Evolutionary conservation across 1,140 invertebrate species (phyloP).

Genomic region (Temnothorax nylanderi): DNA sequence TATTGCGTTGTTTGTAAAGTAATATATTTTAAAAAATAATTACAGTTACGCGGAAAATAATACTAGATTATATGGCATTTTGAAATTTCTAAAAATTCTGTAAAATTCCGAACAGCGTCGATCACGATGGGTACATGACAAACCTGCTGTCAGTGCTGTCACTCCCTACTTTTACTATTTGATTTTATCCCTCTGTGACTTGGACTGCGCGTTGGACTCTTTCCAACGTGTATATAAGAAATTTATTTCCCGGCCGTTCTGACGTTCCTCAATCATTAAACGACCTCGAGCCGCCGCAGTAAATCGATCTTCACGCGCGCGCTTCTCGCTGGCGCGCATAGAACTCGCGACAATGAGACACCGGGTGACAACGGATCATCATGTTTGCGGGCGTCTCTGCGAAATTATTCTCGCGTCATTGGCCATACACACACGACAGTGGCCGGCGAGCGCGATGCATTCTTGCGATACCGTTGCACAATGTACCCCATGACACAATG

Average conservation of each 20-base stretch:
- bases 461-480: conserved; percentile 31
- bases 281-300: too few species aligned
- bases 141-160: not conserved
- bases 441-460: not conserved
- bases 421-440: conserved; percentile 23
- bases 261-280: conserved; percentile 26
- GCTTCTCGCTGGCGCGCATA: not conserved
- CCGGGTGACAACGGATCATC: not conserved
- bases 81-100: not conserved
- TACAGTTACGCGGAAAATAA: not conserved
- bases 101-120: not conserved
- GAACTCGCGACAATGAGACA: conserved; percentile 11
- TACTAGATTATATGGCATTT: not conserved
- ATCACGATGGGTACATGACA: not conserved
- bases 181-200: not conserved
- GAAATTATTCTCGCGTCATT: conserved; percentile 70
- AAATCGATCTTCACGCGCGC: conserved; percentile 16
- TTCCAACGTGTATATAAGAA: conserved; percentile 12
- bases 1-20: not conserved
- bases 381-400: conserved; percentile 62
- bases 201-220: not conserved
- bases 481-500: conserved; percentile 46
- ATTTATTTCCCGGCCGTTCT: conserved; percentile 13
- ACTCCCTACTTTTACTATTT: conserved; percentile 11
- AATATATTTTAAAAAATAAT: conserved; percentile 19